Evolutionary conservation across 2,113 vertebrate genomes (phyloP), one percentile per base, ranked within the genome.

Genomic region (Nyctibius bracteatus): DNA sequence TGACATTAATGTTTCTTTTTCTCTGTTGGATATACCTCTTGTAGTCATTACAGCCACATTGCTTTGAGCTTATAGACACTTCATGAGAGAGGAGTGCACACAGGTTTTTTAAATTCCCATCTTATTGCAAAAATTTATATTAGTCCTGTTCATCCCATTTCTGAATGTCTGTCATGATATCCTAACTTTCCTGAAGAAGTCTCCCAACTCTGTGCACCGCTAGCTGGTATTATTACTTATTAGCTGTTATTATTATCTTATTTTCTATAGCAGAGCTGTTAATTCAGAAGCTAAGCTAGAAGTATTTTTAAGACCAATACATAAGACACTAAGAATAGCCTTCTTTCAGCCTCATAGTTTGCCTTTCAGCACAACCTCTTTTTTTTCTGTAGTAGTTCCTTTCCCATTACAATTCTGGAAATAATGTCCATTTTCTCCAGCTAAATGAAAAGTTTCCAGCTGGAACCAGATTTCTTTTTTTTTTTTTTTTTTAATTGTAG

Each of bases 391-490:
- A n/a, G 4, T 33, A 25, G 9, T 9, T 83, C 6, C 30, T 63
- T 59, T 55, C 1, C 4, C 2, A 3, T 46, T 39, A 51, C 11
- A 91, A n/a, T 62, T 66, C 30, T 62, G 33, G 49, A 74, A 81
- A 54, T 16, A 1, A 6, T 14, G 31, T 35, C 7, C 3, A 15
- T 72, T 86, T 89, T 55, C 14, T 81, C 10, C 30, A 57, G 10
- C 10, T 78, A 46, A 81, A 68, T 4, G 14, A 52, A 49, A 66
- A 66, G 1, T 25, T 81, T 51, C 27, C 11, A 23, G 12, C 7
- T 87, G 4, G 6, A 59, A 39, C 1, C 3, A n/a, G 5, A 6
- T 13, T 1, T 59, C 31, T 39, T 44, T 3, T 14, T 5, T 28
- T 35, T 27, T 18, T 25, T 22, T 51, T 57, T 43, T 39, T 17